Conservation (phyloP, 2,113 vertebrate species). For the Thalassoma bifasciatum region DNA sequence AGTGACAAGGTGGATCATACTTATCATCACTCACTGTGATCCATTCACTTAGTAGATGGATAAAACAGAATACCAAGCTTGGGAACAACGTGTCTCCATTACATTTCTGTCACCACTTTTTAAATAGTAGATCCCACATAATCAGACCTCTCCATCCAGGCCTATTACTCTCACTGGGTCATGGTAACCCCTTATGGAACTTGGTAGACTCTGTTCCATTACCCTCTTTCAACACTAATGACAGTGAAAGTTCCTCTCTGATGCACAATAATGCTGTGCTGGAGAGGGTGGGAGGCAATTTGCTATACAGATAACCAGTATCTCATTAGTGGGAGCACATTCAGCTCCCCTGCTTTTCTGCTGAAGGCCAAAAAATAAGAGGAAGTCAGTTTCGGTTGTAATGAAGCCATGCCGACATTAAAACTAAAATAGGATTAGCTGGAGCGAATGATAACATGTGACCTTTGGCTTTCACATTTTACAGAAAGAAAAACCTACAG, state of each 20-base stretch:
- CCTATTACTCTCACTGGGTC: conserved; percentile 70
- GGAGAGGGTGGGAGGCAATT: conserved; percentile 63
- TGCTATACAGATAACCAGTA: conserved; percentile 68
- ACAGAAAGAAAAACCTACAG: not conserved
- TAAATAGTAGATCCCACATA: conserved; percentile 47
- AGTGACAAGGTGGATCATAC: conserved; percentile 43
- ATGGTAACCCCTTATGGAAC: conserved; percentile 68
- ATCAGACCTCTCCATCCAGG: conserved; percentile 58
- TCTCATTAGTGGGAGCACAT: conserved; percentile 73
- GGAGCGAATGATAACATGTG: conserved; percentile 50
- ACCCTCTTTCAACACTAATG: conserved; percentile 70
- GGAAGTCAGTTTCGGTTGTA: conserved; percentile 33
- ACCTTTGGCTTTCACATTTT: conserved; percentile 51
- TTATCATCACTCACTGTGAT: conserved; percentile 48
- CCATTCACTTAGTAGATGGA: conserved; percentile 47
- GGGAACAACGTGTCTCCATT: conserved; percentile 48
- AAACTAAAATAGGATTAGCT: conserved; percentile 52
- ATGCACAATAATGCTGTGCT: conserved; percentile 71
- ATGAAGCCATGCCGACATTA: conserved; percentile 33
- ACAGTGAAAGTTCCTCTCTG: conserved; percentile 68
- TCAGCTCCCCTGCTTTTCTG: conserved; percentile 47
- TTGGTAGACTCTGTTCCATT: conserved; percentile 70
- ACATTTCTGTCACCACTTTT: conserved; percentile 33
- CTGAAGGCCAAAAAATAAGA: conserved; percentile 28
- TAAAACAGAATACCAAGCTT: conserved; percentile 53